phyloP scores from a whole-genome alignment of 2,888 invertebrate species.

The Drosophila vallismaia region DNA sequence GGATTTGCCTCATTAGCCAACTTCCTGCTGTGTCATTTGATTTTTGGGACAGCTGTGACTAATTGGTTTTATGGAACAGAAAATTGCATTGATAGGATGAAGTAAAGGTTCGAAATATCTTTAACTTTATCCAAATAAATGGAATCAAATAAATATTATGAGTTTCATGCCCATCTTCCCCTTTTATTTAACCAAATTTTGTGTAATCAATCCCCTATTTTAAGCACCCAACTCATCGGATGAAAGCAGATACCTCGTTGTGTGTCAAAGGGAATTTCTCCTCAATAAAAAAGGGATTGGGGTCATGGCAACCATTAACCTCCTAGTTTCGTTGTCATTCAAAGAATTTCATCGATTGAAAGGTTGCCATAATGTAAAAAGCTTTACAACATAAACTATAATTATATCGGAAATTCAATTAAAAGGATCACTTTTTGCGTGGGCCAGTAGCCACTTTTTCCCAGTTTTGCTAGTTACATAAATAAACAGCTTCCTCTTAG shows the following conservation, averaged over 20 bases:
- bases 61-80: conserved; percentile 11
- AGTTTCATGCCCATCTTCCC: neutral
- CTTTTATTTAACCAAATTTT: neutral
- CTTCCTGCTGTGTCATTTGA: conserved; percentile 20
- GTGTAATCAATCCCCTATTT: conserved; percentile 9
- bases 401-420: neutral
- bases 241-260: neutral
- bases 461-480: conserved; percentile 19
- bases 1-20: conserved; percentile 32
- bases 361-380: neutral
- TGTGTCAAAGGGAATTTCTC: neutral
- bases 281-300: neutral
- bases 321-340: neutral
- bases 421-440: neutral
- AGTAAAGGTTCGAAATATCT: neutral
- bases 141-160: conserved; percentile 1
- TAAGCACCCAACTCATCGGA: neutral
- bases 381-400: neutral
- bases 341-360: neutral
- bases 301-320: neutral
- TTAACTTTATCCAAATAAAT: neutral
- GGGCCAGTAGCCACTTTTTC: neutral
- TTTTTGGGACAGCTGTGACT: conserved; percentile 13
- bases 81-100: neutral
- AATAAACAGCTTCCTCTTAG: conserved; percentile 21